Evolutionary conservation across 2,888 invertebrate species (phyloP).

Genomic region (Ceratothoa steindachneri): DNA sequence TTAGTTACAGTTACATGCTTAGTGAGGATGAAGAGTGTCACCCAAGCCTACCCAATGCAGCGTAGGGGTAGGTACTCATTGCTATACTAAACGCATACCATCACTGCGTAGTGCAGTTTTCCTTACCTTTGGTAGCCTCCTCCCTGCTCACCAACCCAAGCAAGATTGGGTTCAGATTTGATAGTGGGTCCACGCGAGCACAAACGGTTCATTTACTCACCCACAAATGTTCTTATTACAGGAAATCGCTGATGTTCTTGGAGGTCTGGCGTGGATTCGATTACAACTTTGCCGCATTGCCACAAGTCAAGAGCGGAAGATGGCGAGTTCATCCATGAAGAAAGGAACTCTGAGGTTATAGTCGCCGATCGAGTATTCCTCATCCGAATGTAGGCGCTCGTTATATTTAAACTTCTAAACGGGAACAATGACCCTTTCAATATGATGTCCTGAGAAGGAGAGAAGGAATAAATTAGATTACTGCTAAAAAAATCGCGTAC

Average conservation of each 20-base stretch:
- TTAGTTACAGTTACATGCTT: no score
- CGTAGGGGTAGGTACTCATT: no score
- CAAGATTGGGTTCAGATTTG: no score
- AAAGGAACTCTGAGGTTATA: constrained; percentile 29
- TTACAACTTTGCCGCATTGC: constrained; percentile 23
- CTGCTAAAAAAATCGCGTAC: no score
- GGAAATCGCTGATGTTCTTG: not conserved
- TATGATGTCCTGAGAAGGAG: not conserved
- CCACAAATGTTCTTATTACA: constrained; percentile 17
- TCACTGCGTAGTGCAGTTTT: no score
- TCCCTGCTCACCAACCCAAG: no score
- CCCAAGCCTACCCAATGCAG: no score
- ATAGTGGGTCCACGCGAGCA: no score
- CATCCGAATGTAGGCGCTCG: constrained; percentile 33
- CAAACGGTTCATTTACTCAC: no score
- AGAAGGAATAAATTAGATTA: not conserved
- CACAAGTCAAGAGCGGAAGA: constrained; percentile 41
- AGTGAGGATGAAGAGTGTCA: no score
- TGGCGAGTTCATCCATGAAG: constrained; percentile 25
- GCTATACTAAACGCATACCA: no score
- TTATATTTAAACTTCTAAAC: constrained; percentile 18
- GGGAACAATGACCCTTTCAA: constrained; percentile 24
- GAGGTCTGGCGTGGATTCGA: constrained; percentile 21
- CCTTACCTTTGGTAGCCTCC: no score
- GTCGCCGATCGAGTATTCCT: constrained; percentile 22